Evolutionary conservation across 1,140 invertebrate species (phyloP), one percentile per base, ranked within the genome.

Genomic region (Zaprionus nigranus): DNA sequence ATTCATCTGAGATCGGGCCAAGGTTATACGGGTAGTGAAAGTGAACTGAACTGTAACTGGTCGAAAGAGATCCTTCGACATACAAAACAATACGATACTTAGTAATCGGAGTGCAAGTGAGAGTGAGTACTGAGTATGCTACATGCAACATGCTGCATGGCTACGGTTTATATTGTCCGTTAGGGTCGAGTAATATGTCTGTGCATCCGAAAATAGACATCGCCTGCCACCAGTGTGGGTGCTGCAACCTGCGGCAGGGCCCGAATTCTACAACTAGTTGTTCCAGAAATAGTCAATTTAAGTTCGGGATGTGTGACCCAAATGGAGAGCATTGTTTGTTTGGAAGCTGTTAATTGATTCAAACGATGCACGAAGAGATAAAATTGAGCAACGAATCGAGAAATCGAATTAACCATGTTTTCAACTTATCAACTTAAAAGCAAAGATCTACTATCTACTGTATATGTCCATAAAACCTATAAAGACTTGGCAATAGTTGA

Each of bases 241-340:
- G 40, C 40, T 22, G 28, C 51, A 64, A 71, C 28, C 60, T 65
- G 71, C 49, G 40, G 57, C 51, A 40, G 69, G 51, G 56, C 51
- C 65, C 43, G 58, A 84, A 69, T 69, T 69, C 61, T n/a, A 40
- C n/a, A 43, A 43, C 40, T 43, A 43, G 54, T 75, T 78, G 78
- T 85, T 85, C 82, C 82, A 87, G 77, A 87, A 87, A 80, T 82
- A 87, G 54, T 51, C 20, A 77, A 79, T 56, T 72, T 66, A 46
- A 68, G 61, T 84, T 84, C 30, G 65, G 65, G 62, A 81, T 36
- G 49, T 76, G 72, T 82, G 76, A 82, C 81, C 64, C 56, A 77
- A 82, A 65, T 82, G 67, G 38, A 53, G 43, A 53, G 43, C 20
- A 59, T 59, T 70, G 60, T 64, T 58, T 70, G 15, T 17, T 51